These are phyloP conservation scores for Chaetoderma sp. DNA, from an alignment of 2,888 invertebrate genomes.

Conservation along the genomic window DNA sequence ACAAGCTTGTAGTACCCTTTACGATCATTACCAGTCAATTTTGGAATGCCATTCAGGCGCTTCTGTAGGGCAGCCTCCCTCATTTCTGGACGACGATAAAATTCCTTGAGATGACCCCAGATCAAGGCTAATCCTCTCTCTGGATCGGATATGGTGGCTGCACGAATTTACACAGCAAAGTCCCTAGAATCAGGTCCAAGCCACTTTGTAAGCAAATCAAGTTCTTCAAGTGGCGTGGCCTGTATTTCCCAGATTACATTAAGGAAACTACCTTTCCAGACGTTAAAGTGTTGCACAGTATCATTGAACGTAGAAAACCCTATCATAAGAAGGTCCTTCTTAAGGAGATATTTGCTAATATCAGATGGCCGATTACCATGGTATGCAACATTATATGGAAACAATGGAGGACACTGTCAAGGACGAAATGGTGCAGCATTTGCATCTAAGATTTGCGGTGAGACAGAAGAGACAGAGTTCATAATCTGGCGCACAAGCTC, in stretches of 20 bases:
- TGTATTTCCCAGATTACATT: background rate
- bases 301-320: background rate
- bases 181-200: slow-evolving; percentile 24
- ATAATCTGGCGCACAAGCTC: too few species aligned
- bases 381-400: too few species aligned
- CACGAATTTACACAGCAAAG: slow-evolving; percentile 20
- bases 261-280: slow-evolving; percentile 4
- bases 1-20: background rate
- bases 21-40: slow-evolving; percentile 26
- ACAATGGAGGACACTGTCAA: too few species aligned
- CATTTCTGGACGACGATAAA: slow-evolving; percentile 33
- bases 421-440: too few species aligned
- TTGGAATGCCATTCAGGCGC: slow-evolving; percentile 32
- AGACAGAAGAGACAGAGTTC: too few species aligned
- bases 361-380: too few species aligned
- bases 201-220: slow-evolving; percentile 25
- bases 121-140: slow-evolving; percentile 15
- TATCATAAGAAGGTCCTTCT: slow-evolving; percentile 1
- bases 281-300: background rate
- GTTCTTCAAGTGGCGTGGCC: slow-evolving; percentile 12
- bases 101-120: slow-evolving; percentile 30
- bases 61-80: slow-evolving; percentile 20
- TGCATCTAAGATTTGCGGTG: too few species aligned
- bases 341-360: background rate
- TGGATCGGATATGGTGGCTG: slow-evolving; percentile 23